Base-by-base conservation (phyloP, 2,888 invertebrate genomes). In the Reticulitermes lucifugus region DNA sequence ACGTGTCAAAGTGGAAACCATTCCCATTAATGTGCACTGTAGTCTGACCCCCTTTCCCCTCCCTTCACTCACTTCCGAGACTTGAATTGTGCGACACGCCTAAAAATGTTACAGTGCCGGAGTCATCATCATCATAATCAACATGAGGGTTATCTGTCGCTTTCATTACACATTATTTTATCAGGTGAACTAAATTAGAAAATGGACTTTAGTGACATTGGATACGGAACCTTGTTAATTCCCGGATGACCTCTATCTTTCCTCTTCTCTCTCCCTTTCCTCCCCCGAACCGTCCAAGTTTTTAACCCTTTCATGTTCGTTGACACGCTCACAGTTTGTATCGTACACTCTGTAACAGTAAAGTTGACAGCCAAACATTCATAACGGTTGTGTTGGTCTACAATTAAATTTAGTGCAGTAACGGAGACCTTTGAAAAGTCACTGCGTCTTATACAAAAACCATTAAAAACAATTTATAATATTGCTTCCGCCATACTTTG, bases 31-130 rank as follows among this genome's bases (percentile, higher is more conserved):
- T 55, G 79, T 79, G 29, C 43, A 35, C 43, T 46, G 51, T 83
- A 35, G 14, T 29, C 51, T 70, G n/a, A 70, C 77, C 55, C 79
- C 59, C 35, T 2, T 35, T 2, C 35, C 35, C 35, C 4, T 35
- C 35, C 35, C 35, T 4, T 46, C 65, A 41, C n/a, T 65, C 65
- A 65, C 65, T 25, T n/a, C 60, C 41, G 59, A 60, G 79, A 70
- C 70, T 51, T 35, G 51, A 71, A 70, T 51, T 79, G 41, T n/a
- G 65, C 18, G 83, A 75, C 83, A 83, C 75, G 51, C 83, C 83
- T 83, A 75, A 29, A 65, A 60, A 29, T 77, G 79, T 14, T 84
- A 65, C 25, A 10, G 65, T 65, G 65, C 65, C 60, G 12, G n/a
- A 65, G 65, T n/a, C 65, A 65, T 65, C 65, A 65, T 65, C 65